These are phyloP conservation scores for Protophormia terraenovae DNA, from an alignment of 2,888 invertebrate species.

Conservation along the genomic window DNA sequence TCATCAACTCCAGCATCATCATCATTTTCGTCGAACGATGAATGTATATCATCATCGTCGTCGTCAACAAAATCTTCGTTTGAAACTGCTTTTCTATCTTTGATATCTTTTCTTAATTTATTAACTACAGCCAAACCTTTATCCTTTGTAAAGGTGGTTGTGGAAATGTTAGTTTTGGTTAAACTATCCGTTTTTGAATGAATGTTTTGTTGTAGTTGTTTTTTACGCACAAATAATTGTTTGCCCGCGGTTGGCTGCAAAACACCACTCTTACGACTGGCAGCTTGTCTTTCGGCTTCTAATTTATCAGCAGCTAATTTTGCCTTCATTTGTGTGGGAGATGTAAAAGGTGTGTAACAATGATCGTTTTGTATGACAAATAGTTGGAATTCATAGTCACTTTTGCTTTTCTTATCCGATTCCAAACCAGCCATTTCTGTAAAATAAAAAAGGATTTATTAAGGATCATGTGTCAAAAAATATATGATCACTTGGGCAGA, in stretches of 20 bases:
- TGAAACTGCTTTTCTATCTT: conserved; percentile 1
- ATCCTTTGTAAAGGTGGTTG: conserved; percentile 10
- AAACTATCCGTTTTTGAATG: conserved; percentile 25
- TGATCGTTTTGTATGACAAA: conserved; percentile 88
- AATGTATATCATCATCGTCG: conserved; percentile 71
- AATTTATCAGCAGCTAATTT: conserved; percentile 73
- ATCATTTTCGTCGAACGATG: conserved; percentile 72
- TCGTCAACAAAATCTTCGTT: conserved; percentile 69
- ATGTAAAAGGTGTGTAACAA: conserved; percentile 89
- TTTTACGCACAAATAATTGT: conserved; percentile 38
- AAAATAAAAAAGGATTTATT: conserved; percentile 53
- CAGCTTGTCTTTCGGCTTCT: conserved; percentile 71
- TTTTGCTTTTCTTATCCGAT: conserved; percentile 76
- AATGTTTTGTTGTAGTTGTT: conserved; percentile 15
- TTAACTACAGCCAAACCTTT: not conserved
- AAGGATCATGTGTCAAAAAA: no score
- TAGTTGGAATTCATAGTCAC: conserved; percentile 78
- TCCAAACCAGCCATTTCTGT: conserved; percentile 78
- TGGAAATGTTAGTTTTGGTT: conserved; percentile 5
- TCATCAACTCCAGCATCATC: conserved; percentile 74
- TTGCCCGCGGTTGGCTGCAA: conserved; percentile 57
- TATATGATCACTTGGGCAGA: no score
- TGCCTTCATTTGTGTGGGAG: conserved; percentile 83
- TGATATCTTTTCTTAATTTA: conserved; percentile 36
- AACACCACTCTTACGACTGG: conserved; percentile 73